Evolutionary conservation across 2,888 invertebrate genomes (phyloP).

Genomic region (Hypercompe scribonia): DNA sequence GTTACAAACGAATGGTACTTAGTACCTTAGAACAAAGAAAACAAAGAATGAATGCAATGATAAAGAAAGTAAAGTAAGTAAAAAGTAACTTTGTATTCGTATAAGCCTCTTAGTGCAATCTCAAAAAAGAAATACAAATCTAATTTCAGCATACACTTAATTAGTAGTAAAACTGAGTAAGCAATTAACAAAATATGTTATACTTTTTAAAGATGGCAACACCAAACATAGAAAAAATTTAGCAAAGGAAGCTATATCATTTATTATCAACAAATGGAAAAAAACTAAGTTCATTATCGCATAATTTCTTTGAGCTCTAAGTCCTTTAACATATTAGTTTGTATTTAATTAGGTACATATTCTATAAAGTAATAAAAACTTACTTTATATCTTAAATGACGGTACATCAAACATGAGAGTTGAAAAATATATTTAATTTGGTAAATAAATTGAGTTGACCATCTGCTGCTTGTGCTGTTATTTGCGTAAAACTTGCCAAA

Average conservation of each 20-base stretch:
- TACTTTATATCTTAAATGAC: constrained; percentile 3
- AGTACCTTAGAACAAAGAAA: too few species aligned
- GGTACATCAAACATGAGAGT: background rate
- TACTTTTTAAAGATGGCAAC: background rate
- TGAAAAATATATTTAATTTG: constrained; percentile 8
- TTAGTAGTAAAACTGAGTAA: background rate
- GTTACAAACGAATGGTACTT: too few species aligned
- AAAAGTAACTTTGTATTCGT: too few species aligned
- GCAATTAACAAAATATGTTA: background rate
- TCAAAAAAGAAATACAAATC: constrained; percentile 2
- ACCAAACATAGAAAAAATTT: background rate
- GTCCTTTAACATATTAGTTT: background rate
- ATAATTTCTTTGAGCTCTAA: background rate
- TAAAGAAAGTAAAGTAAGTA: too few species aligned
- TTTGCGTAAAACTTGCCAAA: background rate
- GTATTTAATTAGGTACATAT: background rate
- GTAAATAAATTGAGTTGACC: background rate
- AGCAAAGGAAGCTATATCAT: background rate
- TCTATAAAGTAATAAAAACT: background rate
- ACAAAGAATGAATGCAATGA: too few species aligned
- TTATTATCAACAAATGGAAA: background rate
- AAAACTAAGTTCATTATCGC: background rate
- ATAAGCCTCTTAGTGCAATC: constrained; percentile 8
- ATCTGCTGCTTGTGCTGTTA: background rate
- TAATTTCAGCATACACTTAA: constrained; percentile 3